These are phyloP conservation scores for Drosophila koepferae DNA, from an alignment of 2,888 invertebrate species.

Conservation along the genomic window DNA sequence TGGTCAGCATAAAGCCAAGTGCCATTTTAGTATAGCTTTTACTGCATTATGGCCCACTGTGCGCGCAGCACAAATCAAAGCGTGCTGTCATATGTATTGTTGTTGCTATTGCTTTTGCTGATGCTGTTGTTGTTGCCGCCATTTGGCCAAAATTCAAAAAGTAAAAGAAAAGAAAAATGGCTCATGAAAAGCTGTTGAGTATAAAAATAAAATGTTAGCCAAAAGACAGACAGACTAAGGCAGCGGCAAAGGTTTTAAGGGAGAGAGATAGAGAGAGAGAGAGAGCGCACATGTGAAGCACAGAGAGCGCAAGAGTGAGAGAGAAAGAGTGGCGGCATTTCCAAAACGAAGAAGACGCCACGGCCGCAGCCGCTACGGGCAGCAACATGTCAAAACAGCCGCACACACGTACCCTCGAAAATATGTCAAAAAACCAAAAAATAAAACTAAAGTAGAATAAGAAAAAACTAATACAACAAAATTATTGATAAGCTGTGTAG, in stretches of 20 bases:
- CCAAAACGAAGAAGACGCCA: constrained; percentile 43
- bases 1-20: neutral
- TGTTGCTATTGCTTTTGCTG: constrained; percentile 39
- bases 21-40: neutral
- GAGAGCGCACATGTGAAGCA: constrained; percentile 1
- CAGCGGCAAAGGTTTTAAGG: constrained; percentile 35
- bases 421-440: constrained; percentile 26
- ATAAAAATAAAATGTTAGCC: constrained; percentile 71
- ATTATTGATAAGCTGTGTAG: constrained; percentile 68
- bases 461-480: constrained; percentile 40
- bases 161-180: constrained; percentile 58
- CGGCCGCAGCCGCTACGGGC: constrained; percentile 26
- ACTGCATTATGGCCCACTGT: constrained; percentile 24
- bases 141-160: constrained; percentile 76
- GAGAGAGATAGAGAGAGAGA: constrained; percentile 18
- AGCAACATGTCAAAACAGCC: constrained; percentile 63
- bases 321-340: constrained; percentile 27
- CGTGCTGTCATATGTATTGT: constrained; percentile 58
- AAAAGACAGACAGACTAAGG: constrained; percentile 35
- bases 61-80: constrained; percentile 22
- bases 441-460: neutral
- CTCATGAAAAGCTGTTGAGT: constrained; percentile 61
- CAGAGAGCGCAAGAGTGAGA: constrained; percentile 3
- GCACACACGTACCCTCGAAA: constrained; percentile 38
- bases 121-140: constrained; percentile 27